phyloP scores from a whole-genome alignment of 2,113 vertebrate species.

The Eonycteris spelaea region DNA sequence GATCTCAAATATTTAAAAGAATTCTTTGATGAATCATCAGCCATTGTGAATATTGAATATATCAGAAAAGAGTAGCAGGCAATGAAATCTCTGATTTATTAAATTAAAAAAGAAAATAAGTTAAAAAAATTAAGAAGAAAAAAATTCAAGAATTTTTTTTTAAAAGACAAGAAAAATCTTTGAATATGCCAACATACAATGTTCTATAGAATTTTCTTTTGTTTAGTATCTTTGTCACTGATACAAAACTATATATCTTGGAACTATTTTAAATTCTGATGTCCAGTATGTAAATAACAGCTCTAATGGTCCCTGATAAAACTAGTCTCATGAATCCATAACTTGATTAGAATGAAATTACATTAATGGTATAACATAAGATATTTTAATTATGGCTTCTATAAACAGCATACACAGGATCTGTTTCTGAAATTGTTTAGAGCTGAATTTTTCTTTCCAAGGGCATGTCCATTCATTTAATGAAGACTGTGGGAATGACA shows the following conservation, averaged over 20 bases:
- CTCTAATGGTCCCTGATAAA: not conserved
- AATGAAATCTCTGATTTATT: not conserved
- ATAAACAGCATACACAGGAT: not conserved
- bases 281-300: not conserved
- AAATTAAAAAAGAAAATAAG: not conserved
- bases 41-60: not conserved
- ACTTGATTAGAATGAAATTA: not conserved
- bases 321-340: conserved; percentile 3
- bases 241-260: not conserved
- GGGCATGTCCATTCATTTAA: not conserved
- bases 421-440: not conserved
- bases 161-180: not conserved
- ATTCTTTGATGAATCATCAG: not conserved
- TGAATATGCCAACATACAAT: not conserved
- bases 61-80: not conserved
- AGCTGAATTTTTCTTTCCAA: not conserved
- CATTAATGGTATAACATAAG: not conserved
- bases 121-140: not conserved
- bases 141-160: not conserved
- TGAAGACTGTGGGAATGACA: not conserved
- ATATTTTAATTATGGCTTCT: conserved; percentile 31
- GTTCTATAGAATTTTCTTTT: not conserved
- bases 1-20: not conserved
- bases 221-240: not conserved
- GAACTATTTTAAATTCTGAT: conserved; percentile 18